phyloP scores from a whole-genome alignment of 2,888 invertebrate genomes.

The Caenorhabditis imperialis region DNA sequence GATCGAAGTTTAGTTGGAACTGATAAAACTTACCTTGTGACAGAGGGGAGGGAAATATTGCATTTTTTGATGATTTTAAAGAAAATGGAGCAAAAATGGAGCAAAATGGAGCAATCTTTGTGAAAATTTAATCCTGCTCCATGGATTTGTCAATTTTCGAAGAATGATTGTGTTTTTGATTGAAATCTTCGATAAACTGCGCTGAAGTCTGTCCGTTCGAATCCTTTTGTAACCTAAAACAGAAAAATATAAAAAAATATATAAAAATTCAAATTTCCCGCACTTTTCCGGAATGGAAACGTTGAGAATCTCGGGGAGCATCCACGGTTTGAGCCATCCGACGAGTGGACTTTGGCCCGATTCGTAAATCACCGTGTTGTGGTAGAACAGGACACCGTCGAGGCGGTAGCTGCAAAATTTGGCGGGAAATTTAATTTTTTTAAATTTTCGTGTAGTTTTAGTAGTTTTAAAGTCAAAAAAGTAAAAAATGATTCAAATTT shows the following conservation, averaged over 20 bases:
- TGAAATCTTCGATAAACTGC: slow-evolving; percentile 70
- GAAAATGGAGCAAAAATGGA: not conserved
- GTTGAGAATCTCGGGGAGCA: slow-evolving; percentile 75
- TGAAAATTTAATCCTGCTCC: slow-evolving; percentile 43
- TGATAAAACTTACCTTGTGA: no score
- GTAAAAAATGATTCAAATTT: no score
- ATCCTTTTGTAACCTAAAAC: not conserved
- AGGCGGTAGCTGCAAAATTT: slow-evolving; percentile 79
- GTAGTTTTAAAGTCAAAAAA: not conserved
- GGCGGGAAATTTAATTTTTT: not conserved
- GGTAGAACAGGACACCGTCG: slow-evolving; percentile 93
- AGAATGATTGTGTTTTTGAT: slow-evolving; percentile 63
- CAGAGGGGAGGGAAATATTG: no score
- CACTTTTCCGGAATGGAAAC: slow-evolving; percentile 58
- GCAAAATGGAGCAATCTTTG: no score
- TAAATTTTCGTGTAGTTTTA: not conserved
- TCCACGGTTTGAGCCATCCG: slow-evolving; percentile 86
- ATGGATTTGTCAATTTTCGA: slow-evolving; percentile 47
- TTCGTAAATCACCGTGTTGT: slow-evolving; percentile 85
- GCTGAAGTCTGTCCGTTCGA: slow-evolving; percentile 36
- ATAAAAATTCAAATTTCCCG: slow-evolving; percentile 1
- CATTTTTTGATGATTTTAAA: not conserved
- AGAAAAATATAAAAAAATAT: not conserved
- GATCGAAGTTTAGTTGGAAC: no score
- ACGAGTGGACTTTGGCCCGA: slow-evolving; percentile 89